Base-by-base conservation (phyloP, 2,113 vertebrate genomes). In the Narcine bancroftii region DNA sequence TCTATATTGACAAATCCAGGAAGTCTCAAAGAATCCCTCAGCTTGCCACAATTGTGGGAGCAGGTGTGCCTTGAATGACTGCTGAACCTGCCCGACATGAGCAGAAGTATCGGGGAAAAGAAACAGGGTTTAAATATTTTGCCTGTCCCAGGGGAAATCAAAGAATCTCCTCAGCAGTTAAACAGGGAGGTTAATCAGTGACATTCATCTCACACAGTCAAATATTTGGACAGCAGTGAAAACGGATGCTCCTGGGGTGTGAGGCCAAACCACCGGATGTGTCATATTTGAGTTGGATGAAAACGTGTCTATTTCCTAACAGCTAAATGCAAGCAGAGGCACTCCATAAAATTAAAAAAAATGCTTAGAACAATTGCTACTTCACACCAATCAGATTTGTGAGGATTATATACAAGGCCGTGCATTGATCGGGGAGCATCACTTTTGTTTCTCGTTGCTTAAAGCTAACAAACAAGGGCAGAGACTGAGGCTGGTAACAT, bases 391-490 rank as follows among this genome's bases (percentile, higher is more conserved):
- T 93, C 92, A 92, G 77, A 93, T 93, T 92, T 0, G 73, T 93
- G 93, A 81, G 93, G 92, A 94, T 92, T 92, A 89, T 93, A 89
- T 73, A 10, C 65, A 92, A 93, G 93, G 56, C 93, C 50, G 60
- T n/a, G 26, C 92, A 93, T 85, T 33, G 92, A 73, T 93, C 94
- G 94, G 94, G 94, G 39, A 95, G 93, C 92, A 93, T 94, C 93
- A 63, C 94, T 95, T 87, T 92, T 92, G 92, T 94, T 94, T 93
- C 0, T 0, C 24, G 50, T 21, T 76, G 92, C 93, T 93, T 92
- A 79, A 92, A 81, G 92, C 93, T 93, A 87, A 92, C 36, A 92
- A 94, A 94, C 93, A 93, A 93, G 17, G 92, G 93, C 93, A 0
- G 17, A 87, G 36, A 2, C 0, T 26, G 92, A 92, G 95, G 92